A percentile compares a stretch with the other conserved stretches of the same genome.
Evolutionary conservation across 2,113 vertebrate genomes (phyloP).

Genomic region (Macrotis lagotis): DNA sequence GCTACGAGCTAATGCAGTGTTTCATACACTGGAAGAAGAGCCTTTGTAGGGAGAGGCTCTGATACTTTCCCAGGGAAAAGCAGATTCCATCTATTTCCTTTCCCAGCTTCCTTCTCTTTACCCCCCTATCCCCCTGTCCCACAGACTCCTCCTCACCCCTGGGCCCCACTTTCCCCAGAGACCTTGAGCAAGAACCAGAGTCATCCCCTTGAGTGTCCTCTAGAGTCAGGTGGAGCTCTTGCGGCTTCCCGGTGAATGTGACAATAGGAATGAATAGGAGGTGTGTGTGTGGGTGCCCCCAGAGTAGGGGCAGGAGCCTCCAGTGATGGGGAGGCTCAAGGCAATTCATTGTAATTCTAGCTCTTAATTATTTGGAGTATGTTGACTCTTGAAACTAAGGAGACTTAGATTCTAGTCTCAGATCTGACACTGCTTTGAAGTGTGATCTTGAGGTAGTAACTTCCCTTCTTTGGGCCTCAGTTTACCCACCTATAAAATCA

Average conservation of each 20-base stretch:
- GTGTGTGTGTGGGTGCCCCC: too few species aligned
- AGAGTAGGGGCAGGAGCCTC: not conserved
- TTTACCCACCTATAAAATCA: not conserved
- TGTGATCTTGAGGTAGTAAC: not conserved
- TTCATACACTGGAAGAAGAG: slow-evolving; percentile 21
- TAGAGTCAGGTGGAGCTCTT: not conserved
- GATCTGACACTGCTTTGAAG: not conserved
- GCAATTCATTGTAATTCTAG: not conserved
- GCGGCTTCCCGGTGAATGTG: not conserved
- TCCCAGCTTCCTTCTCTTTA: fast-evolving
- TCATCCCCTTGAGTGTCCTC: not conserved
- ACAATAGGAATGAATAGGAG: not conserved
- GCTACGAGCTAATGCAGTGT: slow-evolving; percentile 34
- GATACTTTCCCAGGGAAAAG: not conserved
- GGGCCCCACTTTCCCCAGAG: not conserved
- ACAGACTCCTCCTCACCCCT: fast-evolving
- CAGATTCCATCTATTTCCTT: not conserved
- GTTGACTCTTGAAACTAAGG: not conserved
- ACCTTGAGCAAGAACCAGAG: not conserved
- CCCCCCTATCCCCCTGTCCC: not conserved
- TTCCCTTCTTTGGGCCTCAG: not conserved
- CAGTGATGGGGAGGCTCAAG: not conserved
- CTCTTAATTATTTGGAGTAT: not conserved
- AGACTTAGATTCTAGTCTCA: not conserved
- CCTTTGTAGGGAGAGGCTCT: not conserved